Percentiles rank a stretch among this genome's conserved stretches.
These are phyloP conservation scores for Tetanocera ferruginea DNA, from an alignment of 2,888 invertebrate genomes.

Conservation along the genomic window DNA sequence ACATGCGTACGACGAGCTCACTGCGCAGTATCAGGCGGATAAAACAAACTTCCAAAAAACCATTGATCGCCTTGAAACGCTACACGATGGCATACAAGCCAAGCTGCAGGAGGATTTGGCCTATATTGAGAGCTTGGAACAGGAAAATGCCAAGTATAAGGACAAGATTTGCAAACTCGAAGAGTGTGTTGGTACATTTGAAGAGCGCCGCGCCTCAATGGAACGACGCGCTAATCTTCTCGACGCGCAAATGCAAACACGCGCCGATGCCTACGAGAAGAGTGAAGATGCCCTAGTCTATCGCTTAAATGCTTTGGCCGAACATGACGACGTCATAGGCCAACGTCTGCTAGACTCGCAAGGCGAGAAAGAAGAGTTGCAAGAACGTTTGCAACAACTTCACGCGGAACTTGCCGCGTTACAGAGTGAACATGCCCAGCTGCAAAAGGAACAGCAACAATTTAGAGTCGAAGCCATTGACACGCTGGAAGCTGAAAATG, in stretches of 20 bases:
- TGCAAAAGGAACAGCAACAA: constrained; percentile 70
- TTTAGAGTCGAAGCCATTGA: constrained; percentile 58
- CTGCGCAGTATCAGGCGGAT: constrained; percentile 55
- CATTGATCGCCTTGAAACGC: constrained; percentile 60
- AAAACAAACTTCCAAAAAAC: constrained; percentile 61
- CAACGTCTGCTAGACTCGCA: constrained; percentile 73
- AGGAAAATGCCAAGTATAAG: constrained; percentile 76
- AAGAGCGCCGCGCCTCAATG: constrained; percentile 74
- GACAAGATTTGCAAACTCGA: constrained; percentile 77
- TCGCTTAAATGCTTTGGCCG: constrained; percentile 75
- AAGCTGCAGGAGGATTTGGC: constrained; percentile 82
- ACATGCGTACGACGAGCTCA: constrained; percentile 53
- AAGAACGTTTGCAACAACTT: constrained; percentile 69
- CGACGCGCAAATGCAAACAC: constrained; percentile 74
- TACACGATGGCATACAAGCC: constrained; percentile 71
- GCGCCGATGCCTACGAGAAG: constrained; percentile 75
- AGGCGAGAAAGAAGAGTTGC: constrained; percentile 72
- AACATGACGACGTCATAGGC: constrained; percentile 76
- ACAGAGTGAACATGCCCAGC: constrained; percentile 67
- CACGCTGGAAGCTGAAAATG: constrained; percentile 68
- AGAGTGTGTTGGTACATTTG: constrained; percentile 75
- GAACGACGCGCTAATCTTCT: constrained; percentile 76
- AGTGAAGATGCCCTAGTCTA: constrained; percentile 76
- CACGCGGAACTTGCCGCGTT: constrained; percentile 70
- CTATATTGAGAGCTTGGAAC: constrained; percentile 80